A percentile compares a stretch with the other conserved stretches of the same genome.
phyloP scores from a whole-genome alignment of 2,888 invertebrate species.

The Euspilapteryx auroguttella region DNA sequence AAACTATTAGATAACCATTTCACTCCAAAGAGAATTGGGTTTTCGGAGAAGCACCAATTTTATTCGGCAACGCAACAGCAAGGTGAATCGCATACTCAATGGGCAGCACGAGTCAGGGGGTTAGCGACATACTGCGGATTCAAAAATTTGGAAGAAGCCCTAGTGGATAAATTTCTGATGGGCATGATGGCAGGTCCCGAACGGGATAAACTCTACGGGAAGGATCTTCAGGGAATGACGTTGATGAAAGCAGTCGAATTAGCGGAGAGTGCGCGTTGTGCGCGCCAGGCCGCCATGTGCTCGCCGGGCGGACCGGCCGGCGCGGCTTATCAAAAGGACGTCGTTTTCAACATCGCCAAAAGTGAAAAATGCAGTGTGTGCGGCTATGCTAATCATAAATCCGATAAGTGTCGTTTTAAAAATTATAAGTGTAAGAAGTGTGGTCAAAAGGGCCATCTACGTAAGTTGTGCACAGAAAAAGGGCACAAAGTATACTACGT shows the following conservation, averaged over 20 bases:
- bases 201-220: conserved; percentile 1
- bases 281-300: not conserved
- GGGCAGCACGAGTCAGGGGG: conserved; percentile 2
- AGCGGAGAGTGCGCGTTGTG: not conserved
- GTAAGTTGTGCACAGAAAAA: not conserved
- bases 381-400: not conserved
- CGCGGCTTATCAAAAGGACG: not conserved
- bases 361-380: not conserved
- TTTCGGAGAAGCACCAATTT: conserved; percentile 1
- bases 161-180: conserved; percentile 2
- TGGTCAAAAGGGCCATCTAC: not conserved
- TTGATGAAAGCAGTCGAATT: not conserved
- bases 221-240: conserved; percentile 1
- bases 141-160: conserved; percentile 3
- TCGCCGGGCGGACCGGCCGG: not conserved
- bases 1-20: conserved; percentile 1
- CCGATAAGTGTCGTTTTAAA: not conserved
- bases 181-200: conserved; percentile 3
- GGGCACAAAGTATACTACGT: not conserved
- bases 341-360: not conserved
- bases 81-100: conserved; percentile 1
- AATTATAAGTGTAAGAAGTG: not conserved
- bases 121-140: conserved; percentile 2
- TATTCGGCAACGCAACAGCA: conserved; percentile 1
- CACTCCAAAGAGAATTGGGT: not conserved